These are phyloP conservation scores for Callimorpha dominula DNA, from an alignment of 2,888 invertebrate species.

Conservation along the genomic window DNA sequence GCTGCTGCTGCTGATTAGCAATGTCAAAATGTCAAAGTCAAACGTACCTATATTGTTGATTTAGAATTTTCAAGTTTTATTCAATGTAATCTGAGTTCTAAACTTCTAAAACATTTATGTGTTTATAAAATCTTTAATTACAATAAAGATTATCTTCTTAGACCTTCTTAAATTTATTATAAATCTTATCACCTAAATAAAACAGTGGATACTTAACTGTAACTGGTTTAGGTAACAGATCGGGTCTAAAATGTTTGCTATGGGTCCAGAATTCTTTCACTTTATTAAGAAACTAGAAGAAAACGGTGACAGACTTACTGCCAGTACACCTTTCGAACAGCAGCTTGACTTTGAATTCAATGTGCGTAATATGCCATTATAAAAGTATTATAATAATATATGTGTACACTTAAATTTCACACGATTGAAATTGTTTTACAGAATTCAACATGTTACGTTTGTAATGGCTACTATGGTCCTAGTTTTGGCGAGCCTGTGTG, in stretches of 20 bases:
- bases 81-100: not conserved
- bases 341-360: constrained; percentile 79
- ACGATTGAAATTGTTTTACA: constrained; percentile 67
- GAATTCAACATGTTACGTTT: constrained; percentile 92
- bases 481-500: constrained; percentile 97
- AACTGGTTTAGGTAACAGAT: not conserved
- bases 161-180: not conserved
- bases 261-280: constrained; percentile 73
- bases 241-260: constrained; percentile 67
- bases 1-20: not conserved
- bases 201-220: not conserved
- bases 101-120: not conserved
- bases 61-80: not conserved
- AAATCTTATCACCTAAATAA: not conserved
- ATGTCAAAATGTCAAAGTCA: not conserved
- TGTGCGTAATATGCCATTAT: constrained; percentile 55
- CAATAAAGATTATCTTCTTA: not conserved
- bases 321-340: constrained; percentile 65
- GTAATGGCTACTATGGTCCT: constrained; percentile 97
- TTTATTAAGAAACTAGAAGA: constrained; percentile 80
- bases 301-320: constrained; percentile 75
- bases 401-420: not conserved
- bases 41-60: not conserved
- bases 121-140: not conserved
- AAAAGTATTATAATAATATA: not conserved